A percentile compares a stretch with the other conserved stretches of the same genome.
phyloP scores from a whole-genome alignment of 2,797 vertebrate genomes.

The Carapus acus region DNA sequence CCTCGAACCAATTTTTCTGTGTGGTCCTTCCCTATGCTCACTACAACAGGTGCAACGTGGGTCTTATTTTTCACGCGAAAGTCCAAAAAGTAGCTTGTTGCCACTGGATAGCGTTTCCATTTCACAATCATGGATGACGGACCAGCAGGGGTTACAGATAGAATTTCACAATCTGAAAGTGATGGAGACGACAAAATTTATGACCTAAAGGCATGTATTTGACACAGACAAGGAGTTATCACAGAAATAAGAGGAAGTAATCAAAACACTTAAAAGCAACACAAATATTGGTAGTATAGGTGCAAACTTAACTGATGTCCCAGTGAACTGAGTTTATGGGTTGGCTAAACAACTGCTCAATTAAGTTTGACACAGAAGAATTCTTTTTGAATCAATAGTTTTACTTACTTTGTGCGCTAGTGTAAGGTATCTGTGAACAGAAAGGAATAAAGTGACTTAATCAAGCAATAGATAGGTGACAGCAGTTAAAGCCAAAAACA shows the following conservation, averaged over 20 bases:
- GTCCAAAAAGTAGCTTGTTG: constrained; percentile 72
- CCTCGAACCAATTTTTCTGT: constrained; percentile 54
- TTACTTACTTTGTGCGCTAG: constrained; percentile 63
- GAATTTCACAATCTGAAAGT: constrained; percentile 64
- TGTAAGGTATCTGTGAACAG: constrained; percentile 61
- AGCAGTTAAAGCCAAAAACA: constrained; percentile 1
- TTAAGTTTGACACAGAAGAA: background rate
- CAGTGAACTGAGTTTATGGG: no score
- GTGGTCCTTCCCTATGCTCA: background rate
- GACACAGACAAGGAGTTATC: no score
- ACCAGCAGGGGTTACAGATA: constrained; percentile 50
- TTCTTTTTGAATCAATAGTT: background rate
- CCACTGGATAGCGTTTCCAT: constrained; percentile 56
- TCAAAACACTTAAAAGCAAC: background rate
- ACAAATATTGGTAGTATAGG: no score
- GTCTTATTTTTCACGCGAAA: constrained; percentile 63
- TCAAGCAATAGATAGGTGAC: background rate
- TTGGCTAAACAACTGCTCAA: background rate
- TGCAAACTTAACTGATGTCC: no score
- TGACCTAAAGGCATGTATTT: no score
- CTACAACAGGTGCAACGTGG: constrained; percentile 54
- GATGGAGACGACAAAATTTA: no score
- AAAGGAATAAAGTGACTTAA: constrained; percentile 16
- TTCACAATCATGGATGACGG: constrained; percentile 65
- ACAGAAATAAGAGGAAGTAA: background rate